Evolutionary conservation across 2,888 invertebrate species (phyloP).

Genomic region (Thysanoteuthis rhombus): DNA sequence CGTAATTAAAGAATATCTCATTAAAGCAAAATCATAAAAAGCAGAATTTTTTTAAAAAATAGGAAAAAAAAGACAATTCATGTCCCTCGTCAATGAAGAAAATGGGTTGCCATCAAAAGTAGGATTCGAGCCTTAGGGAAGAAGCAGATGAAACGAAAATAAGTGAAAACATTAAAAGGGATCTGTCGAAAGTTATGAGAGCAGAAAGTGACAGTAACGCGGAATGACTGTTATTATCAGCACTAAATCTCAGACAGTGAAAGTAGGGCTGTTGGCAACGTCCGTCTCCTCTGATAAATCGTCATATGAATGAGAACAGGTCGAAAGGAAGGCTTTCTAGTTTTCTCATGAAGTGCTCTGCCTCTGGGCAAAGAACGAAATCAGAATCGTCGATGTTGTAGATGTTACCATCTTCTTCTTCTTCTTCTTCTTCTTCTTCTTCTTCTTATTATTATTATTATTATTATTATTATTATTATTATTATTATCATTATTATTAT

Average conservation of each 20-base stretch:
- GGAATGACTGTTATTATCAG: background rate
- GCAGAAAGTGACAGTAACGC: background rate
- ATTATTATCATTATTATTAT: no score
- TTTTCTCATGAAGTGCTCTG: background rate
- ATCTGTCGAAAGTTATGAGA: background rate
- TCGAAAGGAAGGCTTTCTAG: background rate
- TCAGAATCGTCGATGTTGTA: no score
- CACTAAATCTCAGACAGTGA: background rate
- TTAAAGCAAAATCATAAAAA: background rate
- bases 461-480: no score
- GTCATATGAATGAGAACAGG: background rate
- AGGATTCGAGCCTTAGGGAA: background rate
- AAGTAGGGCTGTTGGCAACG: background rate
- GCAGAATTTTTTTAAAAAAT: background rate
- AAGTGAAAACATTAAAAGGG: background rate
- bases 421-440: no score
- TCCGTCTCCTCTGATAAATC: background rate
- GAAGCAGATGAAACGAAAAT: background rate
- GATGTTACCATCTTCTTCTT: no score
- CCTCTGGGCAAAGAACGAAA: no score
- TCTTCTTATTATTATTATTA: no score
- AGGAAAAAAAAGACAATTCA: background rate
- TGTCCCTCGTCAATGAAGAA: background rate
- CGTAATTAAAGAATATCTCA: no score
- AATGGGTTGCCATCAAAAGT: background rate